Conservation (phyloP, 2,888 invertebrate genomes). For the Diploptera punctata region DNA sequence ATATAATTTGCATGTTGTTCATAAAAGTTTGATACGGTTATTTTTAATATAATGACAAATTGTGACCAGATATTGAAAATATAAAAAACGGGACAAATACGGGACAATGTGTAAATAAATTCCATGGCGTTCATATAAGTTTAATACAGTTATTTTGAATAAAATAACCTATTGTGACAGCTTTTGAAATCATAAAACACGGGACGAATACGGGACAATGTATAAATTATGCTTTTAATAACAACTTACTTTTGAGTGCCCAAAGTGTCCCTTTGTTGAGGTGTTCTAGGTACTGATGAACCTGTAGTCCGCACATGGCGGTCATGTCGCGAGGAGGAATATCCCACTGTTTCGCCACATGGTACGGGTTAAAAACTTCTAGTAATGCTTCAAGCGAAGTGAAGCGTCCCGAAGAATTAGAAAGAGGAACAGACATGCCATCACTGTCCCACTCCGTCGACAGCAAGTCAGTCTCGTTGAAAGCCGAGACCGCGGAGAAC, state of each 20-base stretch:
- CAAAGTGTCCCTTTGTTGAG: slow-evolving; percentile 12
- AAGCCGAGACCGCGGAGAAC: background rate
- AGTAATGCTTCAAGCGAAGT: background rate
- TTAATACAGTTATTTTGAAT: no score
- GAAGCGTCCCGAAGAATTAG: background rate
- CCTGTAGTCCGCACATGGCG: background rate
- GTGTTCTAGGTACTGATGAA: slow-evolving; percentile 13
- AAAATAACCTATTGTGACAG: no score
- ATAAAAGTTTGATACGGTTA: no score
- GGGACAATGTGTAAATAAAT: no score
- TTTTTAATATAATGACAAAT: no score
- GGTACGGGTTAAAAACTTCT: background rate
- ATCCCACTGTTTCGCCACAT: background rate
- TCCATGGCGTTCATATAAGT: no score
- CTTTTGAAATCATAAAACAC: no score
- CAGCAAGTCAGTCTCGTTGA: background rate
- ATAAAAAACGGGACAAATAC: no score
- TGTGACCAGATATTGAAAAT: no score
- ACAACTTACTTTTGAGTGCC: slow-evolving; percentile 35
- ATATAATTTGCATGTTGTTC: no score
- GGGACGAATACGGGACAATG: no score
- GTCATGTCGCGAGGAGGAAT: background rate
- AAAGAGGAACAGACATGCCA: background rate
- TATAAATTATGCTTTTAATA: no score
- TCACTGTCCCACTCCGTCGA: background rate